These are phyloP conservation scores for Apamea crenata DNA, from an alignment of 2,888 invertebrate genomes.

Conservation along the genomic window DNA sequence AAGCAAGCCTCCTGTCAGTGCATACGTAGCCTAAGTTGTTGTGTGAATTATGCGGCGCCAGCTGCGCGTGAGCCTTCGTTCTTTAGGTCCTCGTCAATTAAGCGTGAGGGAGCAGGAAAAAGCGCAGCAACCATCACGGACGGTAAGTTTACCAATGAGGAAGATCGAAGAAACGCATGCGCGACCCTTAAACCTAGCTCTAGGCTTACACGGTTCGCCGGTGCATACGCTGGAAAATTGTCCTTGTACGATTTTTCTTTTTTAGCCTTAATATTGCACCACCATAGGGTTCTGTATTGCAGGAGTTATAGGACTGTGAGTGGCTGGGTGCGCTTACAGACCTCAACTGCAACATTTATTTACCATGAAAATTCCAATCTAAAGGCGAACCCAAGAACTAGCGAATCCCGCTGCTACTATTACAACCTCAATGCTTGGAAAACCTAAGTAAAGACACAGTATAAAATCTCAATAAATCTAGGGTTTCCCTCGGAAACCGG, in stretches of 20 bases:
- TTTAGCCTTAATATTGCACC: neutral
- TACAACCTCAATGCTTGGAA: neutral
- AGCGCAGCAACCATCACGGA: neutral
- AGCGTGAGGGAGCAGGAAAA: conserved; percentile 85
- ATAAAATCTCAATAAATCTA: too few species aligned
- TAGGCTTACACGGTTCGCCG: neutral
- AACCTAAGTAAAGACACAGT: neutral
- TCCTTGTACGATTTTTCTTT: too few species aligned
- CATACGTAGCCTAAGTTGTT: conserved; percentile 84
- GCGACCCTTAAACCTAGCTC: neutral
- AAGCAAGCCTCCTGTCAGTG: too few species aligned
- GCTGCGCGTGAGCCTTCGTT: conserved; percentile 94
- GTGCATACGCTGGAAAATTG: too few species aligned
- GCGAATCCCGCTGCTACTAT: neutral
- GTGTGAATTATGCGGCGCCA: conserved; percentile 93
- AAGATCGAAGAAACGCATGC: neutral
- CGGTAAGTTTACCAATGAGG: conserved; percentile 23
- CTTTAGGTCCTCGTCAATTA: conserved; percentile 93
- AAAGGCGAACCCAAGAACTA: neutral
- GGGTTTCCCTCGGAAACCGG: too few species aligned
- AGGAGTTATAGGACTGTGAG: too few species aligned
- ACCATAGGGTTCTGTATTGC: too few species aligned
- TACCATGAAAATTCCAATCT: too few species aligned
- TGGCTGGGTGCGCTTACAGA: neutral
- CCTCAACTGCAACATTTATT: neutral